Evolutionary conservation across 2,797 vertebrate genomes (phyloP), one percentile per base, ranked within the genome.

Genomic region (Mastacembelus armatus): DNA sequence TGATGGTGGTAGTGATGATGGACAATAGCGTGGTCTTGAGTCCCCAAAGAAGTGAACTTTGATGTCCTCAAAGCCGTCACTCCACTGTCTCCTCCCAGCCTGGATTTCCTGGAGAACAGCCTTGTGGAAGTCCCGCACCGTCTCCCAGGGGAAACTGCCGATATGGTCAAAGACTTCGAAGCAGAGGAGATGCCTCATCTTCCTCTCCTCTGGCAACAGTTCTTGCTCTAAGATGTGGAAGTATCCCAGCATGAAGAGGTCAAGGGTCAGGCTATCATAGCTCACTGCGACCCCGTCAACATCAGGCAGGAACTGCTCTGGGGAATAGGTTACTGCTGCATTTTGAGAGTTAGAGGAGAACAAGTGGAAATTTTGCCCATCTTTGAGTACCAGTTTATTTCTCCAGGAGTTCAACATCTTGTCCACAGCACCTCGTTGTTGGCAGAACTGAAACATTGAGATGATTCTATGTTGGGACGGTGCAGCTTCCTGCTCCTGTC

Each of bases 171-270:
- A 99, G 45, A 99, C 97, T 88, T 99, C 97, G 3, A 98, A 99
- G 82, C 98, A 99, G 29, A 99, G 94, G 67, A 99, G 92, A 81
- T 98, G 97, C 59, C 97, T 95, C 85, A 93, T 94, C 65, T 94
- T 95, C 54, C 98, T 93, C 81, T 99, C 98, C 24, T 95, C 96
- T 85, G 0, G 96, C 78, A n/a, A n/a, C 63, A 99, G 92, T 14
- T 98, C 95, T 61, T 95, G 83, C 88, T 99, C 97, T 78, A 99
- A 91, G 67, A 98, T 96, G 92, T 96, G 96, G 81, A 99, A 98
- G 93, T 99, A 98, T 40, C 98, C 98, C 56, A 99, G 91, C 97
- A 99, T 97, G 90, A 99, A 99, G 39, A 98, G 94, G 73, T 98
- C 97, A 67, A 98, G 92, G 2, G 96, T 95, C 79, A 99, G 91